Conservation (phyloP, 1,140 invertebrate species). For the Myzus persicae region DNA sequence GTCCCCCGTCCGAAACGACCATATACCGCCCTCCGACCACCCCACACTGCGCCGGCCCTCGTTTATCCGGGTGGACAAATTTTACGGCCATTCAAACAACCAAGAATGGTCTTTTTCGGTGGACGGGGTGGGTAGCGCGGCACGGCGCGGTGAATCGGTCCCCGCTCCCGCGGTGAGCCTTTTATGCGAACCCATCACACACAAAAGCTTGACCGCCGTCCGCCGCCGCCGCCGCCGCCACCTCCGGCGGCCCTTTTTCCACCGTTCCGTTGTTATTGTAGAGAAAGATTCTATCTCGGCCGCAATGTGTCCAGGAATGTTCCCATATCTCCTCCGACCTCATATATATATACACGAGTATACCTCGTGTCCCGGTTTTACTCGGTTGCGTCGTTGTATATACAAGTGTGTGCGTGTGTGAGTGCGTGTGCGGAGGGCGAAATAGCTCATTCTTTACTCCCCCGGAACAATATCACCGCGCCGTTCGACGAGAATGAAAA, state of each 20-base stretch:
- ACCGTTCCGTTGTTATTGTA: slow-evolving; percentile 34
- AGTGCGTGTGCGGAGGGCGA: neutral
- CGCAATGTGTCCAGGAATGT: slow-evolving; percentile 48
- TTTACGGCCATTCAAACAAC: slow-evolving; percentile 49
- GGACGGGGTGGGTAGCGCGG: neutral
- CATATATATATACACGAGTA: neutral
- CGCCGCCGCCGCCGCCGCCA: neutral
- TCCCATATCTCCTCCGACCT: slow-evolving; percentile 23
- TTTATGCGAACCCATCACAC: slow-evolving; percentile 49
- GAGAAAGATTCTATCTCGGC: slow-evolving; percentile 40
- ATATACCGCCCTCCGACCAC: neutral
- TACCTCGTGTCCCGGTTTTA: neutral
- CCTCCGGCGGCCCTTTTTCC: slow-evolving; percentile 1
- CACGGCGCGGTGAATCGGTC: neutral
- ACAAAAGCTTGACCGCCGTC: slow-evolving; percentile 45
- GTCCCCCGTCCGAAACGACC: neutral
- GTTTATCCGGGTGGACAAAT: slow-evolving; percentile 40
- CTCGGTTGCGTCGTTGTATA: slow-evolving; percentile 30
- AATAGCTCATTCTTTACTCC: slow-evolving; percentile 52
- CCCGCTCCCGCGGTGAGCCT: slow-evolving; percentile 4
- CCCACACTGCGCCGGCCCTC: neutral
- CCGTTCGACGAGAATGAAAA: slow-evolving; percentile 27
- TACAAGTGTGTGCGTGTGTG: neutral
- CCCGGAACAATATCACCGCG: slow-evolving; percentile 11
- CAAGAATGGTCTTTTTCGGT: slow-evolving; percentile 34